Conservation (phyloP, 2,797 vertebrate genomes). For the Sardinella longiceps region DNA sequence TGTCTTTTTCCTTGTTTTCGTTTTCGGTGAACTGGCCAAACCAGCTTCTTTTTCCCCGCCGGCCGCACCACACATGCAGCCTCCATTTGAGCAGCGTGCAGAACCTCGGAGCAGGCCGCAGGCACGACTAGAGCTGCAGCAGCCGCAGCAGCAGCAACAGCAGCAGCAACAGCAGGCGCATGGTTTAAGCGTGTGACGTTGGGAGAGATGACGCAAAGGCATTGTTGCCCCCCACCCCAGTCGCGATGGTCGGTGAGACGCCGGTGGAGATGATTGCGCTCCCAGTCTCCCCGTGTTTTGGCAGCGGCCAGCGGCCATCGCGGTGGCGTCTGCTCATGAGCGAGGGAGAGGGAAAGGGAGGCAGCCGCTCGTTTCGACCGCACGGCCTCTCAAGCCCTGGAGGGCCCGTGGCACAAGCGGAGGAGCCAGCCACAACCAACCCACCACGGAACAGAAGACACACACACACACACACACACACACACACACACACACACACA, state of each 20-base stretch:
- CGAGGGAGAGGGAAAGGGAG: neutral
- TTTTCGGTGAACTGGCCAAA: neutral
- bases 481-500: too few relatives aligned
- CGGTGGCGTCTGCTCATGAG: neutral
- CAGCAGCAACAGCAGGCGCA: neutral
- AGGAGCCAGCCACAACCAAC: neutral
- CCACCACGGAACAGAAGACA: conserved; percentile 14
- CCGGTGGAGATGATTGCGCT: neutral
- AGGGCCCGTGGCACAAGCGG: conserved; percentile 61
- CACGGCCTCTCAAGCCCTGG: conserved; percentile 7
- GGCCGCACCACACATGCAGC: neutral
- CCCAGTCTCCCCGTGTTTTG: neutral
- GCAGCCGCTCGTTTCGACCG: neutral
- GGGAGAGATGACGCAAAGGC: neutral
- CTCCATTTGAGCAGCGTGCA: neutral
- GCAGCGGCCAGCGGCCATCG: neutral
- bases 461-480: neutral
- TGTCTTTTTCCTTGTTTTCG: neutral
- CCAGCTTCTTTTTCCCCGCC: neutral
- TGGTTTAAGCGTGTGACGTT: neutral
- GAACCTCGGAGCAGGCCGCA: neutral
- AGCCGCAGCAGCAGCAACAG: neutral
- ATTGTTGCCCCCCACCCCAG: neutral
- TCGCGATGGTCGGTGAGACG: neutral
- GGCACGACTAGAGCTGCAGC: neutral